Base-by-base conservation (phyloP, 2,113 vertebrate genomes). In the Salvelinus sp. region DNA sequence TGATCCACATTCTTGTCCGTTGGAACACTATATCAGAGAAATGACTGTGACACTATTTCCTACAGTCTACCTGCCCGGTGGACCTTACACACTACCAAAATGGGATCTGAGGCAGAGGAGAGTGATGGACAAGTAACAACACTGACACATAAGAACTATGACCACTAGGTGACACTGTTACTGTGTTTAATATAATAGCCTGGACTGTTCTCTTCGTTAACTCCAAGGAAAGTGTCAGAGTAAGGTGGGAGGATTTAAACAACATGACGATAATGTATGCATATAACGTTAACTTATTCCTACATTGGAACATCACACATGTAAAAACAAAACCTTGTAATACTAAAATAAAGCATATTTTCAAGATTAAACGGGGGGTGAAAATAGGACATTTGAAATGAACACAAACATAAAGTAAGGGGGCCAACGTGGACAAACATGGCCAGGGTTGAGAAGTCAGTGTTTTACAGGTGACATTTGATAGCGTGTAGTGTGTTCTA, bases 91-190 rank as follows among this genome's bases (percentile, higher is more conserved):
- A 71, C 7, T 22, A 27, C 66, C 28, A 76, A 28, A 74, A 73
- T 68, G 44, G 62, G 3, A 47, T 27, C 30, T 13, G 33, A 38
- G 38, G 16, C 3, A 33, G 22, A 44, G 27, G 1, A 33, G 58
- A 54, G 20, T 57, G 28, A 69, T 22, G 33, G 47, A 70, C 23
- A 44, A 68, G 75, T 63, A 50, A 68, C 30, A 70, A 0, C 18
- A 20, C 44, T 3, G 16, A 78, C 48, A 70, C 50, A 12, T 64
- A 64, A 23, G 4, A 62, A 14, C 50, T 54, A 7, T 50, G 22
- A 83, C 91, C 93, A 92, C 92, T 88, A 93, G 92, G 85, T 91
- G 92, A 88, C 92, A 82, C 83, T 91, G 73, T 88, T 83, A 88
- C 86, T 86, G 68, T 81, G 89, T 20, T 2, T 16, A 76, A 82